Evolutionary conservation across 2,888 invertebrate genomes (phyloP), one percentile per base, ranked within the genome.

Genomic region (Dynastes hyllus): DNA sequence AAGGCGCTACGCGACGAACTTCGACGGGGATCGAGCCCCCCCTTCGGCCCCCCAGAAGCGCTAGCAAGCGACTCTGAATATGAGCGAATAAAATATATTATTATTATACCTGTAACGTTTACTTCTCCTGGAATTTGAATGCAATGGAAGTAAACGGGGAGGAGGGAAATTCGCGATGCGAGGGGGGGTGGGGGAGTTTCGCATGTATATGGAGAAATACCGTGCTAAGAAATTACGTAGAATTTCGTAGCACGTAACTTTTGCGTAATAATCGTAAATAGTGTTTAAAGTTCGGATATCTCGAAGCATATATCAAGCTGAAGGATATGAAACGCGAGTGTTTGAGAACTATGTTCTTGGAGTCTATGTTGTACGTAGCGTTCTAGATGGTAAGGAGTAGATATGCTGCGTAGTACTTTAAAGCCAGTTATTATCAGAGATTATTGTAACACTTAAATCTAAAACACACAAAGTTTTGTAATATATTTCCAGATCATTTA

Each of bases 41-140:
- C 0, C 8, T 45, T 45, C 45, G 45, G 11, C 45, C 45, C 45
- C 11, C 45, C 11, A 5, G 32, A 37, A 37, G 32, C 75, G 67
- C 8, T 6, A 22, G 16, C 58, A 2, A 8, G 22, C 13, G 27
- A 22, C 22, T 22, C 22, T 22, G 22, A 58, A 58, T 8, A 22
- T 22, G 69, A 77, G 22, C 22, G 78, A 78, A 78, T 78, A 78
- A 78, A 78, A 78, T 78, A 78, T 65, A 61, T 63, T 77, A 63
- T 78, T 78, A 45, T 45, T 11, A 45, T 45, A 78, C 81, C 87
- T 87, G 87, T 86, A 85, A 85, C 86, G 85, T 50, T 16, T 22
- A 11, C 37, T 29, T 29, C 29, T 29, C 45, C 5, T 11, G 81
- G 86, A 86, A 87, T 87, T 85, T 86, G 85, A 86, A 87, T 87